Percentiles rank a stretch among this genome's conserved stretches.
Conservation (phyloP, 2,888 invertebrate species). For the Drosophila leonis region DNA sequence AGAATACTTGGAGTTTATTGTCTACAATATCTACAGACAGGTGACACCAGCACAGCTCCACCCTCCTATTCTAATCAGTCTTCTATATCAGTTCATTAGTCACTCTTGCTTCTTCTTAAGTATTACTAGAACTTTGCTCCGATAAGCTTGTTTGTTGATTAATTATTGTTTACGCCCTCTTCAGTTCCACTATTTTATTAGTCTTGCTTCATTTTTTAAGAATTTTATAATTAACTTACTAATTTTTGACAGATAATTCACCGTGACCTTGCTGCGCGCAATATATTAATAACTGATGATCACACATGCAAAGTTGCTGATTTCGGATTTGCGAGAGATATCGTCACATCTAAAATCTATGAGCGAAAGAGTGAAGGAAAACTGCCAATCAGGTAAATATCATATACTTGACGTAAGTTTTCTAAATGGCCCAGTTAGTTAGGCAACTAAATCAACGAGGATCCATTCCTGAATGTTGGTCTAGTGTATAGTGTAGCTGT, state of each 20-base stretch:
- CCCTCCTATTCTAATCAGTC: neutral
- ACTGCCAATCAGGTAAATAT: conserved; percentile 88
- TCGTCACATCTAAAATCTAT: conserved; percentile 94
- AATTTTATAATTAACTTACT: neutral
- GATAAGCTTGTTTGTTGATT: no score
- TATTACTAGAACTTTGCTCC: neutral
- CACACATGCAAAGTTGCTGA: conserved; percentile 96
- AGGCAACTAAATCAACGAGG: neutral
- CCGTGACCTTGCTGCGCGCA: conserved; percentile 95
- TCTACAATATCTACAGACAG: neutral
- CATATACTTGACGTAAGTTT: neutral
- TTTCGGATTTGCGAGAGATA: conserved; percentile 96
- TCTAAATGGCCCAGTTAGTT: neutral
- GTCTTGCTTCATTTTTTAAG: neutral
- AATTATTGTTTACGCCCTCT: neutral
- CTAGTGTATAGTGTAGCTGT: no score
- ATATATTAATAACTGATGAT: conserved; percentile 94
- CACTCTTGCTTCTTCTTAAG: neutral
- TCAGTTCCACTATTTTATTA: neutral
- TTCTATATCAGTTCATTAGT: neutral
- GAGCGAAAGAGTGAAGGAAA: conserved; percentile 94
- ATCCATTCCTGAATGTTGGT: no score
- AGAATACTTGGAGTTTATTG: neutral
- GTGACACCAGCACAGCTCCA: neutral
- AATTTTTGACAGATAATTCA: conserved; percentile 90